A percentile compares a stretch with the other conserved stretches of the same genome.
These are phyloP conservation scores for Drosophila robusta DNA, from an alignment of 2,888 invertebrate species.

Conservation along the genomic window DNA sequence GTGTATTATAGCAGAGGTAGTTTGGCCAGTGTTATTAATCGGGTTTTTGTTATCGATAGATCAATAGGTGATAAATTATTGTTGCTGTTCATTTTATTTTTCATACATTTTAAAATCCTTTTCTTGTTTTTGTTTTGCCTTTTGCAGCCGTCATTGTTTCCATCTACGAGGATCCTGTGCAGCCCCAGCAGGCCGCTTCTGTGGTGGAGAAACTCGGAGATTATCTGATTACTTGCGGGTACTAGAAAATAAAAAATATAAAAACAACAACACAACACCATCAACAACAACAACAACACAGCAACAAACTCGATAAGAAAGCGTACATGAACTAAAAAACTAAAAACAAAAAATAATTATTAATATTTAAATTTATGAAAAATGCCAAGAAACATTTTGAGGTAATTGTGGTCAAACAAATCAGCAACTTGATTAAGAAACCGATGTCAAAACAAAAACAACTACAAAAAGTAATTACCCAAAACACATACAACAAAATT, in stretches of 20 bases:
- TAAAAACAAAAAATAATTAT: conserved; percentile 67
- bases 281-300: conserved; percentile 59
- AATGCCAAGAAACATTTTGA: conserved; percentile 67
- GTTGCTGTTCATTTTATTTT: background rate
- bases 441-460: conserved; percentile 47
- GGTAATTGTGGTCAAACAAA: conserved; percentile 63
- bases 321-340: conserved; percentile 70
- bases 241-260: conserved; percentile 88
- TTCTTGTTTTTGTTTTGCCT: conserved; percentile 79
- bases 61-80: background rate
- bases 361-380: conserved; percentile 75
- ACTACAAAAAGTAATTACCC: conserved; percentile 52
- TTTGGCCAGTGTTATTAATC: background rate
- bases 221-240: conserved; percentile 98
- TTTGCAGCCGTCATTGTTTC: conserved; percentile 96
- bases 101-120: background rate
- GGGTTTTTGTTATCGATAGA: background rate
- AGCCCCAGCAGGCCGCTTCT: conserved; percentile 98
- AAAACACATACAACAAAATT: conserved; percentile 68
- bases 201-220: conserved; percentile 99
- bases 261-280: conserved; percentile 57
- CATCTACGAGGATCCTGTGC: conserved; percentile 97
- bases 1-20: conserved; percentile 5
- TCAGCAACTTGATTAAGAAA: conserved; percentile 27
- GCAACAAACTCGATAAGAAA: conserved; percentile 66